Conservation (phyloP, 2,113 vertebrate genomes). For the Callipepla squamata region DNA sequence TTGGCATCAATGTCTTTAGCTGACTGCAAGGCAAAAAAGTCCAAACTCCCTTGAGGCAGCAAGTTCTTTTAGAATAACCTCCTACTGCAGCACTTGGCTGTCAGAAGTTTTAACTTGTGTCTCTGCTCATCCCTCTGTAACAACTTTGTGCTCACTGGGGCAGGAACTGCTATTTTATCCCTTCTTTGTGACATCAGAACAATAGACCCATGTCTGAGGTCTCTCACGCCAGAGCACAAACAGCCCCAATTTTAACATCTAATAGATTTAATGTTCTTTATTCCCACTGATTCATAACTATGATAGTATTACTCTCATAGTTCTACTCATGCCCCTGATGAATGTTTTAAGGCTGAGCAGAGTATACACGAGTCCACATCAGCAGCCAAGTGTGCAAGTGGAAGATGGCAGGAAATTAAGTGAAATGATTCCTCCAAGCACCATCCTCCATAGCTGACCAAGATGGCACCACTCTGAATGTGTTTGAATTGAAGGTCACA, state of each 20-base stretch:
- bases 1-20: conserved; percentile 58
- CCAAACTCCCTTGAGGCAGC: conserved; percentile 56
- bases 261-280: not conserved
- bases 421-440: not conserved
- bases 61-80: conserved; percentile 64
- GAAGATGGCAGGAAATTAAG: not conserved
- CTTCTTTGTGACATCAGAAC: conserved; percentile 36
- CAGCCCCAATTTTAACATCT: not conserved
- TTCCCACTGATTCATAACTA: not conserved
- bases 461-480: not conserved
- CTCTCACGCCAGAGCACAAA: not conserved
- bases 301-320: not conserved
- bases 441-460: not conserved
- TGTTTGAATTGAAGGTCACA: not conserved
- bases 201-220: not conserved
- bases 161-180: conserved; percentile 13
- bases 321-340: not conserved
- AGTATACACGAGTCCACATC: not conserved
- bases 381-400: not conserved
- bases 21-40: conserved; percentile 64
- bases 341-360: not conserved
- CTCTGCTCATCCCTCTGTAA: conserved; percentile 41
- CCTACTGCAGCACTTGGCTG: conserved; percentile 55
- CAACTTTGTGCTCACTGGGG: not conserved
- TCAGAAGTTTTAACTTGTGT: conserved; percentile 59